phyloP scores from a whole-genome alignment of 2,888 invertebrate species.

The Hirtodrosophila confusa region DNA sequence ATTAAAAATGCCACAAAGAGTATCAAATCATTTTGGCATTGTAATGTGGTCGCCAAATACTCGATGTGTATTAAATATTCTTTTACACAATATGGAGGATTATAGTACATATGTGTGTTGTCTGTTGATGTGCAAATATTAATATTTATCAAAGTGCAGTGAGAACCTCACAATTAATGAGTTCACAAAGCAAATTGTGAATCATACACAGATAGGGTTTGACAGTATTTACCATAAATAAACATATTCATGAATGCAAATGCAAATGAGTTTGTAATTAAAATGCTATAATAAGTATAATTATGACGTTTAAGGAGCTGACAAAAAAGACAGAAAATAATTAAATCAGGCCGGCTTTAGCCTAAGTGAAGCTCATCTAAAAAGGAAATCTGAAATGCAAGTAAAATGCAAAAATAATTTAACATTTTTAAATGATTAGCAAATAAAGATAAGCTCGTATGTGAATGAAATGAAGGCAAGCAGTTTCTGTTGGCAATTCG shows the following conservation, averaged over 20 bases:
- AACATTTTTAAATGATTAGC: conserved; percentile 40
- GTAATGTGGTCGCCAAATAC: conserved; percentile 22
- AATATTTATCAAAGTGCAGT: conserved; percentile 47
- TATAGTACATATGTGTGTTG: conserved; percentile 2
- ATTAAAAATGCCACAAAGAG: conserved; percentile 54
- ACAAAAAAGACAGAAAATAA: conserved; percentile 24
- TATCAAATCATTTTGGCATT: conserved; percentile 39
- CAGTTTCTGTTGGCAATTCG: conserved; percentile 40
- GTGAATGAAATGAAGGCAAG: conserved; percentile 41
- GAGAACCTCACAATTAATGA: conserved; percentile 27
- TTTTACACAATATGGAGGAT: conserved; percentile 22
- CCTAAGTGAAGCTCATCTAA: conserved; percentile 37
- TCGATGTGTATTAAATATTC: conserved; percentile 12
- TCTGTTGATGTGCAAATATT: conserved; percentile 48
- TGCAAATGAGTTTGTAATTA: conserved; percentile 68
- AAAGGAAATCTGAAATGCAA: conserved; percentile 25
- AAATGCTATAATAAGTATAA: conserved; percentile 60
- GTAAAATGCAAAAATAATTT: conserved; percentile 33
- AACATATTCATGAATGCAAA: conserved; percentile 22
- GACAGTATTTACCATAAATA: conserved; percentile 39
- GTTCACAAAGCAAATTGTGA: conserved; percentile 8
- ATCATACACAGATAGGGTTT: conserved; percentile 41
- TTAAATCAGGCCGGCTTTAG: conserved; percentile 45
- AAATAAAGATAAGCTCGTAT: conserved; percentile 34
- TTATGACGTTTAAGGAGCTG: conserved; percentile 42